phyloP scores from a whole-genome alignment of 2,797 vertebrate genomes.

The Chromobotia macracanthus region DNA sequence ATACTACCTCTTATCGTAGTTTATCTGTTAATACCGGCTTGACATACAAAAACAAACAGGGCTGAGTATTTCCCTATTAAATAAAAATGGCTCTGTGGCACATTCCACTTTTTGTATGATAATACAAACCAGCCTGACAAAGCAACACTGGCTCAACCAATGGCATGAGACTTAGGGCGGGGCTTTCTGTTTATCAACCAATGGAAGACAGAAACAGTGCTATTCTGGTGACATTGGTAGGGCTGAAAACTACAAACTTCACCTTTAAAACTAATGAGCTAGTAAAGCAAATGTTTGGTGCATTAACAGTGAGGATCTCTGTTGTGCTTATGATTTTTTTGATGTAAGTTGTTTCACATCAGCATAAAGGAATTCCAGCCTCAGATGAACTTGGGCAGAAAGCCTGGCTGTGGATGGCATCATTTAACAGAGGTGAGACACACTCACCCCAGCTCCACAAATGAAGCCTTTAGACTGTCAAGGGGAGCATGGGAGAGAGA shows the following conservation, averaged over 20 bases:
- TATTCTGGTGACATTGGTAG: too few relatives aligned
- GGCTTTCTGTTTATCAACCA: not conserved
- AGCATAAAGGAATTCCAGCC: constrained; percentile 8
- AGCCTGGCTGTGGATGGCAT: constrained; percentile 12
- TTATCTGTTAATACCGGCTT: too few relatives aligned
- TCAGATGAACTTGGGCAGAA: constrained; percentile 32
- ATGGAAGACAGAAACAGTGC: not conserved
- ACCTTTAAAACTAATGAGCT: too few relatives aligned
- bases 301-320: not conserved
- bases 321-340: not conserved
- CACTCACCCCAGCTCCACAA: constrained; percentile 96
- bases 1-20: too few relatives aligned
- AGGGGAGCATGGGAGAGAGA: constrained; percentile 95
- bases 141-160: not conserved
- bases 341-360: constrained; percentile 7
- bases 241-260: too few relatives aligned
- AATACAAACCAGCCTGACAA: not conserved
- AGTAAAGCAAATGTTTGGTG: not conserved
- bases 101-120: not conserved
- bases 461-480: constrained; percentile 96
- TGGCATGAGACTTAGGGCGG: not conserved
- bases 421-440: not conserved
- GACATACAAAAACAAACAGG: too few relatives aligned
- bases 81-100: too few relatives aligned
- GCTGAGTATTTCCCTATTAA: too few relatives aligned